Evolutionary conservation across 2,113 vertebrate species (phyloP), one percentile per base, ranked within the genome.

Genomic region (Isurus oxyrinchus): DNA sequence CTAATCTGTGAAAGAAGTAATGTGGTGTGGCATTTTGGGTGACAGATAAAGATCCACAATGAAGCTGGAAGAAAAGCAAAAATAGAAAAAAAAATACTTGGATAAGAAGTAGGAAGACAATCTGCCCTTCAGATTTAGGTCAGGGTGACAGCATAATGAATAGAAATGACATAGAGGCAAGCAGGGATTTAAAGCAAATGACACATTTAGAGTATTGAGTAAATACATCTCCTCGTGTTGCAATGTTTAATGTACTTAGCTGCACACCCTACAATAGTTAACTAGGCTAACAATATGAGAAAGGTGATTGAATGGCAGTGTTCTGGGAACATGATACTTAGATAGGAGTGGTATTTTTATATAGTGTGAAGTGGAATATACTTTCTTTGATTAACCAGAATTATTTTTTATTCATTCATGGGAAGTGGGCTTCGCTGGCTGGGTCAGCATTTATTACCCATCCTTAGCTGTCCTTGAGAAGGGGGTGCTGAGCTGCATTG

Each of bases 91-190:
- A 91, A 40, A 44, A 94, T 94, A 63, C 63, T 27, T n/a, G 93
- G 40, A 72, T 6, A 95, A 95, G 67, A 95, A 11, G 53, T 11
- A 95, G 94, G 94, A 95, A 95, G 94, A 69, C 5, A 35, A 31
- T 49, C 40, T 95, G 44, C 44, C 66, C 63, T 95, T 95, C 40
- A 95, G 76, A 72, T 95, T 72, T 95, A 72, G 94, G 94, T 95
- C 94, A 95, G 66, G 66, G 94, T 95, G 63, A 95, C 40, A 95
- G 27, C 27, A 72, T 72, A 95, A 95, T 49, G 44, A 95, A 76
- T 76, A 95, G 67, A 95, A 67, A 2, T 23, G 35, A 59, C n/a
- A 67, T 63, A 27, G 49, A 35, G 94, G 49, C 67, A 53, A 95
- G 94, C 23, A 55, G 66, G 49, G 27, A 35, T 95, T 95, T 72